Conservation (phyloP, 2,113 vertebrate species). For the Stigmatopora nigra region DNA sequence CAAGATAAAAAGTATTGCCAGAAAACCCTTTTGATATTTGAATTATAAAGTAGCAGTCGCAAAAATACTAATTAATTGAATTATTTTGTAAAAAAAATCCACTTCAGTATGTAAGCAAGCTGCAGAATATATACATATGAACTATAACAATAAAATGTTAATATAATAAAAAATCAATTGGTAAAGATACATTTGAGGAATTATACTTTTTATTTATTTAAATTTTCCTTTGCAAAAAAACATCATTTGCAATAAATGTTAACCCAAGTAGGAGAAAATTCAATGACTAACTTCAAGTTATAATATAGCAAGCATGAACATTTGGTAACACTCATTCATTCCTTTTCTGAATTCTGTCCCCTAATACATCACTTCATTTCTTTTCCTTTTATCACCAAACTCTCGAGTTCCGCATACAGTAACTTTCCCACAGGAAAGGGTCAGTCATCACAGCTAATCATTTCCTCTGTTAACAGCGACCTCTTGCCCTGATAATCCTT, state of each 20-base stretch:
- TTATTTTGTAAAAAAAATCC: no score
- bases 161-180: background rate
- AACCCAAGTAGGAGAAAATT: background rate
- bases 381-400: constrained; percentile 21
- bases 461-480: constrained; percentile 55
- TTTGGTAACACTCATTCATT: no score
- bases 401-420: no score
- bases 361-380: constrained; percentile 7
- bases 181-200: background rate
- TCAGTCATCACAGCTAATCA: constrained; percentile 53
- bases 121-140: no score
- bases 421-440: constrained; percentile 26
- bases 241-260: no score
- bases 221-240: no score
- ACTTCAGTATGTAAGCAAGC: no score
- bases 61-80: no score
- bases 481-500: constrained; percentile 50
- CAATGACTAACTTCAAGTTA: background rate
- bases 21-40: no score
- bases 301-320: background rate
- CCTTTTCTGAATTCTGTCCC: background rate
- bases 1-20: no score
- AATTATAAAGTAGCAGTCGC: no score
- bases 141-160: background rate
- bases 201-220: no score